Evolutionary conservation across 2,888 invertebrate genomes (phyloP).

Genomic region (Linyphia triangularis): DNA sequence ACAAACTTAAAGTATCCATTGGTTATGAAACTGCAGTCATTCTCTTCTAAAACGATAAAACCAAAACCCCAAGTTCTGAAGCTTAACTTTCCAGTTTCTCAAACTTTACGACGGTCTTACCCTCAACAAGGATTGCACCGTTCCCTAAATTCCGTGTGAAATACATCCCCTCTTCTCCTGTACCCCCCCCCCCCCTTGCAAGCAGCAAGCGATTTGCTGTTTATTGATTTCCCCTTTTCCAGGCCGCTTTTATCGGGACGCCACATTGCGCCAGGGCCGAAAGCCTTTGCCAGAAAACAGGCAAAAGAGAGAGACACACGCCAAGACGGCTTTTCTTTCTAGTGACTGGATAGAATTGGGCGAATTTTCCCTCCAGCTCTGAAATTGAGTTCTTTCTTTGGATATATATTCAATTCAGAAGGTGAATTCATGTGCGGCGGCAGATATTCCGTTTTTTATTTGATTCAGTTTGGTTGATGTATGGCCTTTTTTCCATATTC

Average conservation of each 20-base stretch:
- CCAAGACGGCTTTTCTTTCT: background rate
- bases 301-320: background rate
- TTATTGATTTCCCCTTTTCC: conserved; percentile 29
- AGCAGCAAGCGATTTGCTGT: background rate
- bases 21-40: too few species aligned
- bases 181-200: background rate
- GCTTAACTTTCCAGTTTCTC: background rate
- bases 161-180: background rate
- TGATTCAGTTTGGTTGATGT: too few species aligned
- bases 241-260: conserved; percentile 4
- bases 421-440: too few species aligned
- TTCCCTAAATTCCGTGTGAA: background rate
- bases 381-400: background rate
- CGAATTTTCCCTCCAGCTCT: background rate
- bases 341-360: background rate
- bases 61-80: background rate
- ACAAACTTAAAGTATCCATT: too few species aligned
- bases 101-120: background rate
- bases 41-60: too few species aligned
- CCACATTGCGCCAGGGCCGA: conserved; percentile 19
- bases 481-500: too few species aligned
- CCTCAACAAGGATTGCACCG: background rate
- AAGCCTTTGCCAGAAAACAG: background rate
- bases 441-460: too few species aligned
- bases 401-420: background rate